Evolutionary conservation across 2,888 invertebrate species (phyloP).

Genomic region (Scaptomyza parva): DNA sequence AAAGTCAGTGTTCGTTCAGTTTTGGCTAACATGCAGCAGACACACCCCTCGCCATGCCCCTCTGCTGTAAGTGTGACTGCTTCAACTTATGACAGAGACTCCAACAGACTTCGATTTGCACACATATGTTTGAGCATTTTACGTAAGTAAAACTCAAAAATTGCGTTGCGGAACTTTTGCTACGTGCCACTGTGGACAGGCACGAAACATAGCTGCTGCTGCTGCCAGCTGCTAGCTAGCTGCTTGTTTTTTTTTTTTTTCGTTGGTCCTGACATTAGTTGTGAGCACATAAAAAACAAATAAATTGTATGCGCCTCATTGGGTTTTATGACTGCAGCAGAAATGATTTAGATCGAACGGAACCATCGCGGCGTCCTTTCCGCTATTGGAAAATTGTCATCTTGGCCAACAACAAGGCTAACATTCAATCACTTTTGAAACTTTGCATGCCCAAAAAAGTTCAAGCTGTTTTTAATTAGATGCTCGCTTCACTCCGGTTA

Average conservation of each 20-base stretch:
- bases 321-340: constrained; percentile 80
- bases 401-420: constrained; percentile 19
- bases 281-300: constrained; percentile 76
- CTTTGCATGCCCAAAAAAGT: constrained; percentile 32
- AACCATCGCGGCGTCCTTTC: constrained; percentile 3
- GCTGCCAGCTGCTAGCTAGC: constrained; percentile 39
- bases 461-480: constrained; percentile 60
- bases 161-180: constrained; percentile 75
- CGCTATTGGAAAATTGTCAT: constrained; percentile 31
- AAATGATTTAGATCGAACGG: constrained; percentile 66
- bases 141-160: constrained; percentile 65
- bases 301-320: constrained; percentile 76
- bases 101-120: constrained; percentile 63
- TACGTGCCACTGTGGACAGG: constrained; percentile 62
- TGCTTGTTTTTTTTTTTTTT: constrained; percentile 1
- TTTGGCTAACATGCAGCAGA: constrained; percentile 20
- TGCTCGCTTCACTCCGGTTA: constrained; percentile 12
- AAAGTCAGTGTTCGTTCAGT: constrained; percentile 57
- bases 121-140: constrained; percentile 64
- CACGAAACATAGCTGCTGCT: constrained; percentile 52
- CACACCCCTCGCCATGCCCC: not conserved
- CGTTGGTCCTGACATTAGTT: constrained; percentile 60
- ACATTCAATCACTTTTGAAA: constrained; percentile 60
- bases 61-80: not conserved
- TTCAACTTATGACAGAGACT: constrained; percentile 62